Percentiles rank a stretch among this genome's conserved stretches.
phyloP scores from a whole-genome alignment of 2,888 invertebrate genomes.

The Hyalella azteca region DNA sequence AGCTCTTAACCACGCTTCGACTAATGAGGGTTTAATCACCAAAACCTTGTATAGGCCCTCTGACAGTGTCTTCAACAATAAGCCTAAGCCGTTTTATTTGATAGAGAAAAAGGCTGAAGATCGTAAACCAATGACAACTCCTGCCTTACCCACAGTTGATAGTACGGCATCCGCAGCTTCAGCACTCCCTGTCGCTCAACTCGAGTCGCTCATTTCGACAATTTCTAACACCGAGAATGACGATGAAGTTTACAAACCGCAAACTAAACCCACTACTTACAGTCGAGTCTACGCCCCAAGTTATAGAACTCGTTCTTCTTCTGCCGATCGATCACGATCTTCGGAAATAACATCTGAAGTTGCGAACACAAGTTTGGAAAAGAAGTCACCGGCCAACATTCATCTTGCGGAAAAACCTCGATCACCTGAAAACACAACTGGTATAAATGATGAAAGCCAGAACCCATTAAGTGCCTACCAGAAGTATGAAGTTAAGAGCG shows the following conservation, averaged over 20 bases:
- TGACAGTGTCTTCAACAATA: constrained; percentile 52
- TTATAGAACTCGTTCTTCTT: not conserved
- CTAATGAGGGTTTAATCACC: constrained; percentile 35
- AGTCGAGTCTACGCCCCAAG: constrained; percentile 33
- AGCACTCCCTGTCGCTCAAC: constrained; percentile 52
- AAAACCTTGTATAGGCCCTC: constrained; percentile 48
- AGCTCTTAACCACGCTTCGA: constrained; percentile 42
- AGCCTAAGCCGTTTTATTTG: constrained; percentile 52
- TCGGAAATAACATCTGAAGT: not conserved
- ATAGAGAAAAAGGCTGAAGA: not conserved
- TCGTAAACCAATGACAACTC: not conserved
- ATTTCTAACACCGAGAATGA: constrained; percentile 34
- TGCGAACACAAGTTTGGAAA: too few relatives aligned
- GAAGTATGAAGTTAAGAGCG: constrained; percentile 43
- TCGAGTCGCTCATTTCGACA: constrained; percentile 55
- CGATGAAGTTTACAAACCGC: not conserved
- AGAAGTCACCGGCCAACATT: too few relatives aligned
- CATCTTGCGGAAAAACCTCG: too few relatives aligned
- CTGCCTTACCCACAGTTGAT: not conserved
- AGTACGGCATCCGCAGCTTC: not conserved
- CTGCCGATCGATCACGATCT: too few relatives aligned
- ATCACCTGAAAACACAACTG: not conserved
- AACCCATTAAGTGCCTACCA: not conserved
- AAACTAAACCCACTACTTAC: not conserved
- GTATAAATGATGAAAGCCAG: not conserved